Conservation (phyloP, 2,888 invertebrate species). For the Mycalesis mineus region DNA sequence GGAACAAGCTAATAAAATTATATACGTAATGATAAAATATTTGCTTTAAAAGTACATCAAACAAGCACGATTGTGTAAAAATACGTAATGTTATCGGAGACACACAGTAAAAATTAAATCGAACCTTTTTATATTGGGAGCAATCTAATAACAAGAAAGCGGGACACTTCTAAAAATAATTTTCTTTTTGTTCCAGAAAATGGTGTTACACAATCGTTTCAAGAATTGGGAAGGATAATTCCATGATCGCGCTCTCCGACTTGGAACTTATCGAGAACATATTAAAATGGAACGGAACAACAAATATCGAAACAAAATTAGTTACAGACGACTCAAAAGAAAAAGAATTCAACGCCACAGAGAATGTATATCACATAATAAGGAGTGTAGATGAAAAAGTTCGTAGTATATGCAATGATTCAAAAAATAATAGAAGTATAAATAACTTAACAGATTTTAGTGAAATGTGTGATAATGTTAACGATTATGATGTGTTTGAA, state of each 20-base stretch:
- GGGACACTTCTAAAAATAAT: not conserved
- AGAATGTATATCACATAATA: conserved; percentile 50
- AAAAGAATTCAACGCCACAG: conserved; percentile 50
- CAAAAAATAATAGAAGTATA: conserved; percentile 28
- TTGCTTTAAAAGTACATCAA: too few species aligned
- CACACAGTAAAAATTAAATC: not conserved
- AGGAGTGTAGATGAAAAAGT: conserved; percentile 35
- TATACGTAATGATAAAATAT: too few species aligned
- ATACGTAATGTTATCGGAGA: not conserved
- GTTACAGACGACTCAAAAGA: conserved; percentile 51
- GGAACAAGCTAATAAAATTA: too few species aligned
- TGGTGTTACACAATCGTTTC: conserved; percentile 19
- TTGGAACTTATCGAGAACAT: conserved; percentile 39
- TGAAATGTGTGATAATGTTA: conserved; percentile 33
- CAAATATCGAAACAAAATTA: conserved; percentile 44
- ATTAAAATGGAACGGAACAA: conserved; percentile 60
- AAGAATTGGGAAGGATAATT: conserved; percentile 37
- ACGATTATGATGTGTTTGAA: conserved; percentile 65
- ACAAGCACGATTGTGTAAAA: too few species aligned
- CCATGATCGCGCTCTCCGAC: conserved; percentile 57
- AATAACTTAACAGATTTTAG: conserved; percentile 33
- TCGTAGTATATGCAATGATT: conserved; percentile 13
- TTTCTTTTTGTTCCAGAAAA: conserved; percentile 37
- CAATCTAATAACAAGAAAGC: not conserved
- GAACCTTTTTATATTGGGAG: not conserved